These are phyloP conservation scores for Montifringilla adamsi DNA, from an alignment of 2,113 vertebrate genomes.

Conservation along the genomic window DNA sequence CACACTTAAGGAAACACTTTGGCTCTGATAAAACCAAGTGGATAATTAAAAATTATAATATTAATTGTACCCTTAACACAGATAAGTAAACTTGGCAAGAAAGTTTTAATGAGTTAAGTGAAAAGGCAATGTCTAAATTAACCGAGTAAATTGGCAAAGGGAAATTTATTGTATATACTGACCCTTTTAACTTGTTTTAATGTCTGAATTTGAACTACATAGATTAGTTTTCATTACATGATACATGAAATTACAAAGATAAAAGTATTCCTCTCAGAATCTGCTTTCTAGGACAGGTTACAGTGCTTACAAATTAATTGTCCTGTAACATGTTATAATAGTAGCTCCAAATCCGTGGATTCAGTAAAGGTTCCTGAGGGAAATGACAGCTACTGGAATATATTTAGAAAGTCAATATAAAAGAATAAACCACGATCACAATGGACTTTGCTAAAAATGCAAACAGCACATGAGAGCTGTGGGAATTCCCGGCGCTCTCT, in stretches of 20 bases:
- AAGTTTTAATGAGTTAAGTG: constrained; percentile 64
- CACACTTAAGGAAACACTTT: constrained; percentile 58
- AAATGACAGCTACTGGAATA: background rate
- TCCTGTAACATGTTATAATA: background rate
- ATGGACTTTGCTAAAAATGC: background rate
- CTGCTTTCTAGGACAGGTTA: constrained; percentile 45
- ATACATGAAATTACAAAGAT: constrained; percentile 30
- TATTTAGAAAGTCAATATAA: background rate
- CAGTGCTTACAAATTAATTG: constrained; percentile 25
- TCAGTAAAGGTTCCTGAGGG: background rate
- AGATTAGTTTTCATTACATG: constrained; percentile 46
- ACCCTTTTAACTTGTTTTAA: constrained; percentile 53
- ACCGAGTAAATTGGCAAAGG: constrained; percentile 53
- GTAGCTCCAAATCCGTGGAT: background rate
- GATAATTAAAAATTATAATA: constrained; percentile 66
- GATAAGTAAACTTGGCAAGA: constrained; percentile 59
- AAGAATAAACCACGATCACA: background rate
- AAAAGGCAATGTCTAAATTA: constrained; percentile 56
- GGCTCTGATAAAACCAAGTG: constrained; percentile 51
- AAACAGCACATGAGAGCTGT: background rate
- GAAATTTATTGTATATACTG: constrained; percentile 56
- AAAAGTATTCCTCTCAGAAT: constrained; percentile 20
- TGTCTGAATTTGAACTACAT: constrained; percentile 43
- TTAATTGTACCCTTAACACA: constrained; percentile 59
- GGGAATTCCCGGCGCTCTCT: background rate